Base-by-base conservation (phyloP, 2,888 invertebrate species). In the Lepidochrysops patricia region DNA sequence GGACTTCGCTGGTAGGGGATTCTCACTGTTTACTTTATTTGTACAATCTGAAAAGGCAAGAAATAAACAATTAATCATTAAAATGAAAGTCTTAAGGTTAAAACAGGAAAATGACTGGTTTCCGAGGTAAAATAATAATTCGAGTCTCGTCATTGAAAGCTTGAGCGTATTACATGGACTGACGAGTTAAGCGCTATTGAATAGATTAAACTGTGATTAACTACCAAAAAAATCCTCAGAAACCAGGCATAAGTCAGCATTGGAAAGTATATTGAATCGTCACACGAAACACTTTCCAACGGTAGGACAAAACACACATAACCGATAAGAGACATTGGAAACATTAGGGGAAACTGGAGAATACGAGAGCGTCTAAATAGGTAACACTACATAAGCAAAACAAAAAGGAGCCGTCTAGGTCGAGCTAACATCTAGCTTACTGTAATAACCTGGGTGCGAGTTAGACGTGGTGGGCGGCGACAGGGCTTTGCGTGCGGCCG, bases 401-500 rank as follows among this genome's bases (percentile, higher is more conserved):
- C 29, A 54, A 15, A 52, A 32, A 32, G 23, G 52, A 15, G 27
- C 15, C 54, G 32, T 19, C 54, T 32, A 54, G 50, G 0, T 50
- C 50, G 49, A 50, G 49, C 58, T 32, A 48, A 58, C 34, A 52
- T 37, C 27, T 29, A 32, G 50, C 27, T 43, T 58, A 57, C 59
- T 54, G 54, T 50, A 61, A 61, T 62, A 64, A 86, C 88, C 88
- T 80, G 84, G 77, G 69, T 74, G 77, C 68, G 72, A 71, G 63
- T 19, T 43, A 43, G 43, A 15, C 37, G 37, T 43, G 3, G 19
- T 13, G 43, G 43, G 84, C 64, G 89, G 86, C 62, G 86, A 84
- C 61, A 79, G 75, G 57, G 84, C 84, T 72, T 88, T 88, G 70
- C 73, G 71, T 63, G 87, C 85, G 25, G 85, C 88, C 60, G 88